A percentile compares a stretch with the other conserved stretches of the same genome.
Conservation (phyloP, 2,797 vertebrate species). For the Myotis vivesi region DNA sequence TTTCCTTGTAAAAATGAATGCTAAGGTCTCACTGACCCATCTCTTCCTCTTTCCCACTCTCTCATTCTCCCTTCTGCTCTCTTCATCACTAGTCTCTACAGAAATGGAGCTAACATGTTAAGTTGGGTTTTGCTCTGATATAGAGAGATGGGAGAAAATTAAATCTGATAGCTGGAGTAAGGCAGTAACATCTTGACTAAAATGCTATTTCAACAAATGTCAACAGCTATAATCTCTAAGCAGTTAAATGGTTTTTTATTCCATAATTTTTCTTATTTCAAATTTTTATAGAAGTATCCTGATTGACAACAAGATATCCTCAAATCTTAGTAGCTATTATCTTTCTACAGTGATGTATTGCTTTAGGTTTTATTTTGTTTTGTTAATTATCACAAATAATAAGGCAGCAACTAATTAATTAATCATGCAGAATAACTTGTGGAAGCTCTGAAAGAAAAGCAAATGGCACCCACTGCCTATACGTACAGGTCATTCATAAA, state of each 20-base stretch:
- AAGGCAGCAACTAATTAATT: neutral
- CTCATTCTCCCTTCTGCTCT: neutral
- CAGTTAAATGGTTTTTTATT: neutral
- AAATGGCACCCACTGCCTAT: neutral
- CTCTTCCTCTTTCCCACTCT: neutral
- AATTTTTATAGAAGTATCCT: neutral
- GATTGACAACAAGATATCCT: neutral
- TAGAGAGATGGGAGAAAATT: neutral
- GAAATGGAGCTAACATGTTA: neutral
- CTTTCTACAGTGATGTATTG: neutral
- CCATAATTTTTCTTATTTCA: conserved; percentile 30
- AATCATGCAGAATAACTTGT: neutral
- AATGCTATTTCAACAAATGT: neutral
- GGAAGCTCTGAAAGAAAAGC: neutral
- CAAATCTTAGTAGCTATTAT: conserved; percentile 4
- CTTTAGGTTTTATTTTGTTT: neutral
- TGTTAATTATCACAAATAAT: conserved; percentile 15
- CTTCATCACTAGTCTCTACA: neutral
- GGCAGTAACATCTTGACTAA: neutral
- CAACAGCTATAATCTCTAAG: neutral
- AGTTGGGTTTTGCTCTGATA: neutral
- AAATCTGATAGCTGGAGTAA: neutral
- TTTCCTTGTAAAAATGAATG: neutral
- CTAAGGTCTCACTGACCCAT: neutral
- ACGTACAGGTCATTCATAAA: neutral